Evolutionary conservation across 2,888 invertebrate genomes (phyloP), one percentile per base, ranked within the genome.

Genomic region (Brachypalpus laphriformis): DNA sequence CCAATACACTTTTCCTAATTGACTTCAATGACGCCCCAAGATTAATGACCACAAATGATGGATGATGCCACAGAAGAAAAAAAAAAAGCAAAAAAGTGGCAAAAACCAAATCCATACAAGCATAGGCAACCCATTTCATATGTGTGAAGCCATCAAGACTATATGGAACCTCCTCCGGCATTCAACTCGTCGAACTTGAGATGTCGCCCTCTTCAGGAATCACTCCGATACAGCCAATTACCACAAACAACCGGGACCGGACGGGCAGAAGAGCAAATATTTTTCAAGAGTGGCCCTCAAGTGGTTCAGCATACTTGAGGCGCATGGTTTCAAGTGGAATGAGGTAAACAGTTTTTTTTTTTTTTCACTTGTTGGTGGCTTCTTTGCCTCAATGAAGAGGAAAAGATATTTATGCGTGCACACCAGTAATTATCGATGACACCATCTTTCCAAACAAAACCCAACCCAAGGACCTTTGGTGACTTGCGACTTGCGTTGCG

Each of bases 381-480:
- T 61, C 22, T 28, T 54, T 1, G 6, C 11, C 31, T 45, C n/a
- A 37, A 34, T 34, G 51, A 34, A 16, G 51, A 16, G 47, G 4
- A 54, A 57, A 65, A 57, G 28, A 31, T 81, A 81, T 85, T 76
- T 85, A 85, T 85, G 85, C 75, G 85, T 81, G 81, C 75, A 85
- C 81, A 85, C 47, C 59, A 81, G 66, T 71, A 85, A 85, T 85
- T 85, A 85, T 81, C 85, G 85, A 85, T 85, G 85, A 85, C 85
- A 85, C 81, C 75, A 85, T 81, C 81, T 85, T 71, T 71, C 71
- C 71, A 76, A 81, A 81, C 68, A 81, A 70, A 66, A 57, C 54
- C 75, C 49, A 54, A 63, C 68, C 80, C 63, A 70, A 75, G 80
- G 71, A 81, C 65, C 85, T 57, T 11, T 9, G 63, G 63, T 82